Evolutionary conservation across 2,113 vertebrate species (phyloP), one percentile per base, ranked within the genome.

Genomic region (Lepidothrix coronata): DNA sequence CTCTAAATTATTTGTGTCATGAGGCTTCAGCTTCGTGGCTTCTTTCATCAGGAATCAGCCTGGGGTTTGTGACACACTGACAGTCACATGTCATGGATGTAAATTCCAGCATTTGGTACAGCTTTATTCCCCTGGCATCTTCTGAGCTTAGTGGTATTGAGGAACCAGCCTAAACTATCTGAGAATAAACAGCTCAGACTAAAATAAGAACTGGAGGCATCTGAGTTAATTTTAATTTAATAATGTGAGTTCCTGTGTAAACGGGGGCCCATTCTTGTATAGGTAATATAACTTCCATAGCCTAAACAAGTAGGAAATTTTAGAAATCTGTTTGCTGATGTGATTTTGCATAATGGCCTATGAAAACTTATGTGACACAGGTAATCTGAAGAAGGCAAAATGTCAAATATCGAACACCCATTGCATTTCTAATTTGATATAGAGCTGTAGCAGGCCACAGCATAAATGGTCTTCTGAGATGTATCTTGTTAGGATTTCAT

Each of bases 381-480:
- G 55, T 90, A 83, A 41, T 78, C 44, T 58, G 23, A 71, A 84
- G 75, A 96, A 93, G 92, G 91, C 48, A 96, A 95, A 96, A 65
- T 59, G 66, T 94, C 21, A 92, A 77, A 74, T 78, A 81, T 71
- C 44, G 25, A 19, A 43, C 62, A 52, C 66, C 91, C 68, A 43
- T 57, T 54, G 43, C 30, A 58, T 85, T 93, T 68, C 76, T 66
- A 20, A 62, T 77, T 75, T 84, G 43, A 70, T 55, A 35, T 2
- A 35, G 49, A 82, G 22, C 80, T 86, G 24, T 57, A 59, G 52
- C 37, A 77, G 61, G 44, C 61, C 92, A 65, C 20, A 77, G 37
- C 68, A 31, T 92, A 85, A 93, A 57, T 62, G 35, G 35, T 92
- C 73, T 89, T 91, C 88, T 48, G 31, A 78, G 73, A 27, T 82